Percentiles rank a stretch among this genome's conserved stretches.
phyloP scores from a whole-genome alignment of 2,888 invertebrate genomes.

The Dryadula phaetusa region DNA sequence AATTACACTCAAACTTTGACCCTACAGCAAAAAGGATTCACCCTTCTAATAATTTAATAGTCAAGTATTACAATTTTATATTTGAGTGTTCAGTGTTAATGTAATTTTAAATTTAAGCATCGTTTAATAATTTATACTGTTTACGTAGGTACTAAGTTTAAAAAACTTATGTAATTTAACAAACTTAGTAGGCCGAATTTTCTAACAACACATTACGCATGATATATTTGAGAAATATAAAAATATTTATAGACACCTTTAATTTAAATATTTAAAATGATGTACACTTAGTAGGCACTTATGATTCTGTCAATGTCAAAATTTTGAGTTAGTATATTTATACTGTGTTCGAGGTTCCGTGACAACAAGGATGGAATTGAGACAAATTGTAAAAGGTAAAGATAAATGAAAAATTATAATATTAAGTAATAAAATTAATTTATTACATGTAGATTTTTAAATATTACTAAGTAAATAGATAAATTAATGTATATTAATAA shows the following conservation, averaged over 20 bases:
- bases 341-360: too few species aligned
- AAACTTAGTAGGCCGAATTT: neutral
- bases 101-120: neutral
- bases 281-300: neutral
- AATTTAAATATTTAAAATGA: too few species aligned
- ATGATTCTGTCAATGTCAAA: slow-evolving; percentile 6
- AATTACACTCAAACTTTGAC: slow-evolving; percentile 54
- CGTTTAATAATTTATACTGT: neutral
- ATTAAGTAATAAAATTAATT: too few species aligned
- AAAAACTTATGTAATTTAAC: neutral
- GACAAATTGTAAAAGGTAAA: too few species aligned
- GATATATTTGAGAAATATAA: too few species aligned
- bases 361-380: too few species aligned
- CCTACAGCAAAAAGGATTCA: slow-evolving; percentile 8
- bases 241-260: too few species aligned
- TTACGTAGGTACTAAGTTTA: neutral
- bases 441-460: too few species aligned
- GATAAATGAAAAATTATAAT: too few species aligned
- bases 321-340: neutral
- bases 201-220: too few species aligned
- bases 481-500: too few species aligned
- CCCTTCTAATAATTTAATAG: neutral
- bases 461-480: too few species aligned
- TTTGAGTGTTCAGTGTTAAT: neutral
- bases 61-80: neutral